Percentiles rank a stretch among this genome's conserved stretches.
Conservation (phyloP, 2,888 invertebrate species). For the Tinea pellionella region DNA sequence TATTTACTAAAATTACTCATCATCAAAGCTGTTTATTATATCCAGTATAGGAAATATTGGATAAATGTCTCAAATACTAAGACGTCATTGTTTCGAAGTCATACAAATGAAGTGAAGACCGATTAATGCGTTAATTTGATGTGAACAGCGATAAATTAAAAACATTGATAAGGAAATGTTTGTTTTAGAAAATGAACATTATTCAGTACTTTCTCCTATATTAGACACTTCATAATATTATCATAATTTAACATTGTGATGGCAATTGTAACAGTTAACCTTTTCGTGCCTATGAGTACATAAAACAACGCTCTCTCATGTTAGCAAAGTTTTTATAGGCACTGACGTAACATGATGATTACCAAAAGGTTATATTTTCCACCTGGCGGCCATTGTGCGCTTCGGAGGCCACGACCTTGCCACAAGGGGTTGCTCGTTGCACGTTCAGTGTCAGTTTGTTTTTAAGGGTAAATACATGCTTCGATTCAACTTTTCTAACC, state of each 20-base stretch:
- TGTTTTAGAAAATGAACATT: background rate
- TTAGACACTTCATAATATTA: background rate
- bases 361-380: slow-evolving; percentile 7
- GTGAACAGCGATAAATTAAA: background rate
- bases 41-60: background rate
- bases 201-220: background rate
- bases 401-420: slow-evolving; percentile 11
- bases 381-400: slow-evolving; percentile 2
- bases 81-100: background rate
- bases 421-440: background rate
- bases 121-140: background rate
- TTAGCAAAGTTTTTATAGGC: background rate
- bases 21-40: background rate
- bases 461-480: background rate
- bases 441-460: background rate
- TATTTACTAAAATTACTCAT: background rate
- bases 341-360: background rate
- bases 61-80: background rate
- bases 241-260: background rate
- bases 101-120: background rate
- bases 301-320: background rate
- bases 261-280: background rate
- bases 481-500: background rate
- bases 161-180: background rate
- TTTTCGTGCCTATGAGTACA: background rate